Evolutionary conservation across 2,888 invertebrate genomes (phyloP).

Genomic region (Drosophila borealis): DNA sequence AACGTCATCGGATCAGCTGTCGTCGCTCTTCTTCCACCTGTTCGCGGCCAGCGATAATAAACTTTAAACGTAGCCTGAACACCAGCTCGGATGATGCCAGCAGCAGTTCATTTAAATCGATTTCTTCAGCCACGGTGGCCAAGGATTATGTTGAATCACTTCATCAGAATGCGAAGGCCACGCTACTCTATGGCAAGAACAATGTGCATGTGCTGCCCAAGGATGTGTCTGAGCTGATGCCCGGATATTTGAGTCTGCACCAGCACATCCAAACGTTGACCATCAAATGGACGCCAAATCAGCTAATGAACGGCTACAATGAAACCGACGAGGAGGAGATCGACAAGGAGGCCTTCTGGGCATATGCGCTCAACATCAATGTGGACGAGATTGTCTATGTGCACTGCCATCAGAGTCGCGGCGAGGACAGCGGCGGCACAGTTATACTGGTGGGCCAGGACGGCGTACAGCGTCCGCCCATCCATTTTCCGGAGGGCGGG

Average conservation of each 20-base stretch:
- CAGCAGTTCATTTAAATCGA: constrained; percentile 81
- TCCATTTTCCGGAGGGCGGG: constrained; percentile 95
- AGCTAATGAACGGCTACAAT: constrained; percentile 95
- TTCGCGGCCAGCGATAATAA: constrained; percentile 89
- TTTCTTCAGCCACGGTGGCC: constrained; percentile 86
- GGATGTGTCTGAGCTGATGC: constrained; percentile 92
- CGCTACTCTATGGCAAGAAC: constrained; percentile 96
- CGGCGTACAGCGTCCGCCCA: constrained; percentile 96
- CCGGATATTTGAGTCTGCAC: constrained; percentile 96
- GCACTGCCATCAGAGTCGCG: constrained; percentile 95
- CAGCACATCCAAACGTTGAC: constrained; percentile 92
- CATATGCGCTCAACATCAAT: constrained; percentile 95
- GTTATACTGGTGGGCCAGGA: constrained; percentile 96
- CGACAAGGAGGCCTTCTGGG: constrained; percentile 94
- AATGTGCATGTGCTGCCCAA: constrained; percentile 96
- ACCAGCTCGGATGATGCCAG: constrained; percentile 91
- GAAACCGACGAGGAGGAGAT: constrained; percentile 88
- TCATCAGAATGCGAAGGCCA: constrained; percentile 96
- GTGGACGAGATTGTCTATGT: constrained; percentile 97
- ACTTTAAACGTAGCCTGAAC: constrained; percentile 90
- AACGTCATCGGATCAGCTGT: constrained; percentile 90
- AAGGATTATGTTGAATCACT: constrained; percentile 97
- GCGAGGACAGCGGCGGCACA: constrained; percentile 92
- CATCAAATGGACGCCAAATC: constrained; percentile 98
- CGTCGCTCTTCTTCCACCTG: constrained; percentile 91